A percentile compares a stretch with the other conserved stretches of the same genome.
Conservation (phyloP, 2,797 vertebrate species). For the Etheostoma perlongum region DNA sequence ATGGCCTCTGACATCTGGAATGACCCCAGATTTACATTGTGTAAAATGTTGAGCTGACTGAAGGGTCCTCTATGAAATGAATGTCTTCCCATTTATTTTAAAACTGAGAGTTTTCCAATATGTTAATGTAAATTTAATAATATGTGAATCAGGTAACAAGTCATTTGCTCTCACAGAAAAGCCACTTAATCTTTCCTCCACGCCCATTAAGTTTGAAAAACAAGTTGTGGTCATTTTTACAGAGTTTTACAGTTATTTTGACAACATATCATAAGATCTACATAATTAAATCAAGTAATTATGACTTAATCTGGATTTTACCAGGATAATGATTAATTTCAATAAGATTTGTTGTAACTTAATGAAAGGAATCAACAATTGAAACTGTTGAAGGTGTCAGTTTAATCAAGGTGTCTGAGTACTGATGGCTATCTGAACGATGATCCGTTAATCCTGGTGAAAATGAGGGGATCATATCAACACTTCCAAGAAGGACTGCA, state of each 20-base stretch:
- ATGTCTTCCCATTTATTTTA: neutral
- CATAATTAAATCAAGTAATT: slow-evolving; percentile 61
- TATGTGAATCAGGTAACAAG: neutral
- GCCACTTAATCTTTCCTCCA: no score
- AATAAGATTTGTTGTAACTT: slow-evolving; percentile 34
- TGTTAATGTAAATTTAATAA: neutral
- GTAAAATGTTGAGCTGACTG: slow-evolving; percentile 4
- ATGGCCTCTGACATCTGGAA: slow-evolving; percentile 61
- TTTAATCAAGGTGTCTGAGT: slow-evolving; percentile 71
- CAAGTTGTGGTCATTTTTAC: neutral
- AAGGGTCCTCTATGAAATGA: slow-evolving; percentile 13
- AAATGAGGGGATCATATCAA: slow-evolving; percentile 76
- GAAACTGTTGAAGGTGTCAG: slow-evolving; percentile 52
- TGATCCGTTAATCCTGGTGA: slow-evolving; percentile 69
- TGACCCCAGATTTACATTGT: slow-evolving; percentile 41
- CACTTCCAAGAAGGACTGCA: slow-evolving; percentile 70
- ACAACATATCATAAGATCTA: neutral
- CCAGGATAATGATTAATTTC: slow-evolving; percentile 38
- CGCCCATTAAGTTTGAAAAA: neutral
- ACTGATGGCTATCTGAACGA: slow-evolving; percentile 56
- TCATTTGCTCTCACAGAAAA: neutral
- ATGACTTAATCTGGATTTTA: slow-evolving; percentile 28
- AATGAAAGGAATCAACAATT: slow-evolving; percentile 54
- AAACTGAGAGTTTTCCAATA: neutral
- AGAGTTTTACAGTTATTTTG: neutral